Evolutionary conservation across 1,140 invertebrate species (phyloP).

Genomic region (Diorhabda elongata): DNA sequence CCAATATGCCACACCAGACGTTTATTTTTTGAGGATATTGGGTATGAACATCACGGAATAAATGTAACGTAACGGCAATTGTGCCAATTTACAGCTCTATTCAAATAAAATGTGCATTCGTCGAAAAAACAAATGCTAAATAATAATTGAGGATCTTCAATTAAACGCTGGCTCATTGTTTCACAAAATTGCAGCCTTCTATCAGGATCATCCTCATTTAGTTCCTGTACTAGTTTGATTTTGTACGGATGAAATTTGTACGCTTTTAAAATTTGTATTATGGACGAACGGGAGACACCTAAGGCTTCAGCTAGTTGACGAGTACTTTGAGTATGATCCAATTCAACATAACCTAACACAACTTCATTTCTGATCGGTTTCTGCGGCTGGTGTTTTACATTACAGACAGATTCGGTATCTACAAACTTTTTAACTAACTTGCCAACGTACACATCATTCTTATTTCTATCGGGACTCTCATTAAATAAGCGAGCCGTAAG

Average conservation of each 20-base stretch:
- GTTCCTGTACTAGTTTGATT: slow-evolving; percentile 17
- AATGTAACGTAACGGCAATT: slow-evolving; percentile 35
- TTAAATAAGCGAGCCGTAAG: too few relatives aligned
- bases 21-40: slow-evolving; percentile 41
- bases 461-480: too few relatives aligned
- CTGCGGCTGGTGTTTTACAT: too few relatives aligned
- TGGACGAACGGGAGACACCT: slow-evolving; percentile 11
- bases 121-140: slow-evolving; percentile 37
- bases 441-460: too few relatives aligned
- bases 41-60: slow-evolving; percentile 30
- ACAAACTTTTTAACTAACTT: too few relatives aligned
- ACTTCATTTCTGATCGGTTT: too few relatives aligned
- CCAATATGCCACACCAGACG: slow-evolving; percentile 43
- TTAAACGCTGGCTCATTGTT: slow-evolving; percentile 24
- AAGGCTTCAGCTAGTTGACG: slow-evolving; percentile 6
- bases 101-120: slow-evolving; percentile 36
- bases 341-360: slow-evolving; percentile 13
- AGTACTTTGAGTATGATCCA: slow-evolving; percentile 3
- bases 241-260: slow-evolving; percentile 21
- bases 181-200: slow-evolving; percentile 21
- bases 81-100: slow-evolving; percentile 28
- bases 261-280: slow-evolving; percentile 18
- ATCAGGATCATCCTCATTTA: slow-evolving; percentile 22
- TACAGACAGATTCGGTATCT: too few relatives aligned
- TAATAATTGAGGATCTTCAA: slow-evolving; percentile 26